Conservation (phyloP, 2,113 vertebrate species). For the Marcusenius ussheri region DNA sequence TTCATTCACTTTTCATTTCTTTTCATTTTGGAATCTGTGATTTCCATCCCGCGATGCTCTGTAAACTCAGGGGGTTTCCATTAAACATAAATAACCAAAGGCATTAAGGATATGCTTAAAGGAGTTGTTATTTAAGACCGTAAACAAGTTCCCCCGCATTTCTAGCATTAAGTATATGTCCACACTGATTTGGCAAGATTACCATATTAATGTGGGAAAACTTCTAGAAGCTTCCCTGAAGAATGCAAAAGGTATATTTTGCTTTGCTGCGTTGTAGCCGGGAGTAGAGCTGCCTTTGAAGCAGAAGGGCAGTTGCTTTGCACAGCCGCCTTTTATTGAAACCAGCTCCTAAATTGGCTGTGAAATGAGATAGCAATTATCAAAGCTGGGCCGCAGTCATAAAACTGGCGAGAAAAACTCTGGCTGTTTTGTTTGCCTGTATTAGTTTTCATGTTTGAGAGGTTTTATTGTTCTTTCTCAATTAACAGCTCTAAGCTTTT, state of each 20-base stretch:
- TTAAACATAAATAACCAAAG: not conserved
- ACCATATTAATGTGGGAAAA: not conserved
- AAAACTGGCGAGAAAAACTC: constrained; percentile 46
- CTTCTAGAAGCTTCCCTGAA: not conserved
- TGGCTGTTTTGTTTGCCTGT: constrained; percentile 48
- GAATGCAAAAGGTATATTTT: not conserved
- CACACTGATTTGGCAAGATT: not conserved
- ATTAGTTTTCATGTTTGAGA: constrained; percentile 32
- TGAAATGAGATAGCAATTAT: constrained; percentile 59
- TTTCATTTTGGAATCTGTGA: not conserved
- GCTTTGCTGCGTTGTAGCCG: constrained; percentile 44
- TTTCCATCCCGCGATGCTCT: not conserved
- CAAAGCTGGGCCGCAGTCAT: constrained; percentile 55
- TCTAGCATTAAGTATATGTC: not conserved
- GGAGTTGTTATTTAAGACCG: not conserved
- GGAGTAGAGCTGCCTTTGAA: constrained; percentile 33
- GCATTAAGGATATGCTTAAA: not conserved
- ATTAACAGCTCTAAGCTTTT: constrained; percentile 42
- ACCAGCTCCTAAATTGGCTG: constrained; percentile 56
- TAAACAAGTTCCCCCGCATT: not conserved
- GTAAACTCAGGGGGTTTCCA: not conserved
- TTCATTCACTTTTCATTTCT: not conserved
- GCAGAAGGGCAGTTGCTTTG: constrained; percentile 40
- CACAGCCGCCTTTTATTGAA: constrained; percentile 56
- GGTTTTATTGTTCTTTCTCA: constrained; percentile 40